A percentile compares a stretch with the other conserved stretches of the same genome.
phyloP scores from a whole-genome alignment of 2,113 vertebrate genomes.

The Perccottus glenii region DNA sequence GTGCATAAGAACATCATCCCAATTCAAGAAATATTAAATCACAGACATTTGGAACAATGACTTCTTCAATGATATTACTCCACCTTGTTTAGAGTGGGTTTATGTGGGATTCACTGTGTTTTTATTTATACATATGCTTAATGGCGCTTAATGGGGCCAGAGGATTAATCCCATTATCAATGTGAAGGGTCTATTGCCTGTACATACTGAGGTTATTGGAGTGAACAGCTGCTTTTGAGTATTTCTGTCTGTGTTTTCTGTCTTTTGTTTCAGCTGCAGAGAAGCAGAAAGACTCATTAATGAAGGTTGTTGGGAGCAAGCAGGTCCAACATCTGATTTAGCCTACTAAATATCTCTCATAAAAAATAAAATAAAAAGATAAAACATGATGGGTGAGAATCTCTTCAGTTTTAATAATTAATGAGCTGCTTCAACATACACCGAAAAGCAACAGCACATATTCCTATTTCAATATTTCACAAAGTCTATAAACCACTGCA shows the following conservation, averaged over 20 bases:
- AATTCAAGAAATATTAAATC: no score
- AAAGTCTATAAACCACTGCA: background rate
- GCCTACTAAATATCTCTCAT: background rate
- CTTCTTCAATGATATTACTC: no score
- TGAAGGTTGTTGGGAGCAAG: constrained; percentile 9
- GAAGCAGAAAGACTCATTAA: constrained; percentile 9
- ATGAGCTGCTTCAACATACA: background rate
- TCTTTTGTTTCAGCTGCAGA: no score
- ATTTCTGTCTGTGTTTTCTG: no score
- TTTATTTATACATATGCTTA: no score
- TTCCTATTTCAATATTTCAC: constrained; percentile 5
- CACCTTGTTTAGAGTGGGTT: no score
- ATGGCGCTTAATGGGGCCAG: no score
- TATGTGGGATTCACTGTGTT: no score
- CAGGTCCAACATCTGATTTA: background rate
- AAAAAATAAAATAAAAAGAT: background rate
- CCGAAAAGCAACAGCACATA: background rate
- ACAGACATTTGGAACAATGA: no score
- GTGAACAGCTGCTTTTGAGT: constrained; percentile 30
- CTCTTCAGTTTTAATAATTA: constrained; percentile 14
- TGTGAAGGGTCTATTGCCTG: background rate
- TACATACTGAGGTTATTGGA: constrained; percentile 16
- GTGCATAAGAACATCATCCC: no score
- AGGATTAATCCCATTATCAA: no score
- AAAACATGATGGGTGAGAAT: background rate